These are phyloP conservation scores for Chaetogeoica ovagalla DNA, from an alignment of 2,888 invertebrate species.

Conservation along the genomic window DNA sequence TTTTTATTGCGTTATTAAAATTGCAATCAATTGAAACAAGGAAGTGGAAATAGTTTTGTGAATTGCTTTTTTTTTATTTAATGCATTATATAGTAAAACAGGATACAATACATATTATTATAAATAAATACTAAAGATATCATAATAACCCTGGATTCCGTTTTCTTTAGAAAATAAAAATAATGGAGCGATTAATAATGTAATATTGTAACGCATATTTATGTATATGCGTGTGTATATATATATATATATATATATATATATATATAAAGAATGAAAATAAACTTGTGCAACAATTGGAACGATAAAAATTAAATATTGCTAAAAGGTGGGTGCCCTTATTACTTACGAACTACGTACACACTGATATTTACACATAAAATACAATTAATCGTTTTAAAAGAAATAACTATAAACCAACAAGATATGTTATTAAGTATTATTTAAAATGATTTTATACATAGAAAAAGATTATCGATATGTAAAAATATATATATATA, in stretches of 20 bases:
- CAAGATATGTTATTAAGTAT: not conserved
- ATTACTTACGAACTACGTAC: not conserved
- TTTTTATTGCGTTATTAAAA: not conserved
- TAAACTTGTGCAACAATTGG: slow-evolving; percentile 21
- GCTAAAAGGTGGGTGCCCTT: slow-evolving; percentile 29
- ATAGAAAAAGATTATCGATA: not conserved
- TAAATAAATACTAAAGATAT: slow-evolving; percentile 21
- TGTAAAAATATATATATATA: not conserved
- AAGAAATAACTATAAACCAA: slow-evolving; percentile 17
- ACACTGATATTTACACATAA: not conserved
- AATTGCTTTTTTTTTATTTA: not conserved
- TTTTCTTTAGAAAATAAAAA: slow-evolving; percentile 18
- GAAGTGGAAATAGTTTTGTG: not conserved
- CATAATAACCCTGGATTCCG: slow-evolving; percentile 43
- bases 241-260: not conserved
- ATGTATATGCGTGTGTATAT: too few species aligned
- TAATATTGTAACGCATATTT: too few species aligned
- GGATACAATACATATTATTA: not conserved
- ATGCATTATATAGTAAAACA: not conserved
- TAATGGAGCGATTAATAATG: slow-evolving; percentile 26
- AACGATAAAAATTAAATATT: slow-evolving; percentile 24
- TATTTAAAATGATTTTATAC: not conserved
- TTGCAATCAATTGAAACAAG: not conserved
- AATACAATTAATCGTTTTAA: not conserved
- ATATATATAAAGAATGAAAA: slow-evolving; percentile 14